Evolutionary conservation across 2,888 invertebrate species (phyloP).

Genomic region (Nowickia ferox): DNA sequence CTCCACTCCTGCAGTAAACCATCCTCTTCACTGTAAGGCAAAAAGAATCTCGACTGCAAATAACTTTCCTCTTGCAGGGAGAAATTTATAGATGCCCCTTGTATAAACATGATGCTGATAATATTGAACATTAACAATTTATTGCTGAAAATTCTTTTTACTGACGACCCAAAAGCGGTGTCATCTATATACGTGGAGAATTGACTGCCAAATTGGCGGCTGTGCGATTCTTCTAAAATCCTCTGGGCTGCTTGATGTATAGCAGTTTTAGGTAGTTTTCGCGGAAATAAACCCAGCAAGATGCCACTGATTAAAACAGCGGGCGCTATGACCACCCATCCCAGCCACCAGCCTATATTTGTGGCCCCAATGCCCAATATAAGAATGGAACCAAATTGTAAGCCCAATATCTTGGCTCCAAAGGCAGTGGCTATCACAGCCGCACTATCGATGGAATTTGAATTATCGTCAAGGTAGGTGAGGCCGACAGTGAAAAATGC

Average conservation of each 20-base stretch:
- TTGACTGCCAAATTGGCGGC: constrained; percentile 77
- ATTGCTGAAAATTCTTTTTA: constrained; percentile 85
- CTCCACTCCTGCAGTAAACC: constrained; percentile 85
- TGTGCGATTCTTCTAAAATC: constrained; percentile 83
- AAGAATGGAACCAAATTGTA: constrained; percentile 82
- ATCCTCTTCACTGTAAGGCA: constrained; percentile 84
- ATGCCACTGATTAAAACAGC: constrained; percentile 83
- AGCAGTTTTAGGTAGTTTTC: constrained; percentile 84
- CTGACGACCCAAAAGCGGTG: constrained; percentile 83
- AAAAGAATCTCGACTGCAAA: constrained; percentile 85
- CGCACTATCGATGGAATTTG: constrained; percentile 84
- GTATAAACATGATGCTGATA: constrained; percentile 84
- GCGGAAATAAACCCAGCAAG: constrained; percentile 85
- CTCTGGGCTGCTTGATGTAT: constrained; percentile 85
- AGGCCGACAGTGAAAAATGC: constrained; percentile 85
- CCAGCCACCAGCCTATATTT: constrained; percentile 83
- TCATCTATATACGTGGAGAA: constrained; percentile 81
- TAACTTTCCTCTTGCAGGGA: constrained; percentile 84
- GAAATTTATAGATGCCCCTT: constrained; percentile 85
- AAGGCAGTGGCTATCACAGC: constrained; percentile 82
- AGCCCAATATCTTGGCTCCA: constrained; percentile 80
- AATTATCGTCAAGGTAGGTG: constrained; percentile 86
- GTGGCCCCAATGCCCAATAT: constrained; percentile 78
- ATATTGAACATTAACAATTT: constrained; percentile 85
- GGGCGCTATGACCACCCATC: constrained; percentile 84